phyloP scores from a whole-genome alignment of 2,797 vertebrate species.

The Simalia tracyae region DNA sequence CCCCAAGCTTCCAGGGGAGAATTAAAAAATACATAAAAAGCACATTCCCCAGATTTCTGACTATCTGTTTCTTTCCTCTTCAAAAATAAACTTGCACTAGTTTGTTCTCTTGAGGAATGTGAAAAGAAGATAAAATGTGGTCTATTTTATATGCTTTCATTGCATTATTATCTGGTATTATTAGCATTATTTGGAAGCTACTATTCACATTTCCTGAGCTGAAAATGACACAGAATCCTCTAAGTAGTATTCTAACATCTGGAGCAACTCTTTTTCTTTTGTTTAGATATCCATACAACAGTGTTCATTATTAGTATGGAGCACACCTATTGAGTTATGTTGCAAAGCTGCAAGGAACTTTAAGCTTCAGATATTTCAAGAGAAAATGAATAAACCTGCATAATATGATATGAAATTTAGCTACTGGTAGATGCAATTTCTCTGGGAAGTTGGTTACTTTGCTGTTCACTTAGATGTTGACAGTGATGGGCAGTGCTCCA shows the following conservation, averaged over 20 bases:
- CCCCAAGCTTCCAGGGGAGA: not conserved
- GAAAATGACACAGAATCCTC: not conserved
- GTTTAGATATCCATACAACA: not conserved
- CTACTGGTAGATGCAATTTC: conserved; percentile 10
- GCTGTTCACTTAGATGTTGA: not conserved
- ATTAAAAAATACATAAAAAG: not conserved
- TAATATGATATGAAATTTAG: not conserved
- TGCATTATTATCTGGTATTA: not conserved
- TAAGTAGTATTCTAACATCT: fast-evolving
- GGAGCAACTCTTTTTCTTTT: not conserved
- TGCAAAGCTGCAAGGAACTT: conserved; percentile 22
- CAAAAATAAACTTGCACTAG: not conserved
- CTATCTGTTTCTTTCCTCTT: not conserved
- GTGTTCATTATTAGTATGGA: conserved; percentile 35
- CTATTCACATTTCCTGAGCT: not conserved
- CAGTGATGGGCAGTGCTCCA: not conserved
- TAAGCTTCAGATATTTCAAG: conserved; percentile 30
- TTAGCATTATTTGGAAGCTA: not conserved
- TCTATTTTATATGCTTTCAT: not conserved
- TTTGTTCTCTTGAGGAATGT: not conserved
- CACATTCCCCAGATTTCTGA: not conserved
- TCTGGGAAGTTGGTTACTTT: not conserved
- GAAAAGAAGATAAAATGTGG: not conserved
- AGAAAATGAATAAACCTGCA: conserved; percentile 41
- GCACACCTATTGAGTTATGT: conserved; percentile 34